Evolutionary conservation across 2,113 vertebrate species (phyloP).

Genomic region (Irena cyanogastra): DNA sequence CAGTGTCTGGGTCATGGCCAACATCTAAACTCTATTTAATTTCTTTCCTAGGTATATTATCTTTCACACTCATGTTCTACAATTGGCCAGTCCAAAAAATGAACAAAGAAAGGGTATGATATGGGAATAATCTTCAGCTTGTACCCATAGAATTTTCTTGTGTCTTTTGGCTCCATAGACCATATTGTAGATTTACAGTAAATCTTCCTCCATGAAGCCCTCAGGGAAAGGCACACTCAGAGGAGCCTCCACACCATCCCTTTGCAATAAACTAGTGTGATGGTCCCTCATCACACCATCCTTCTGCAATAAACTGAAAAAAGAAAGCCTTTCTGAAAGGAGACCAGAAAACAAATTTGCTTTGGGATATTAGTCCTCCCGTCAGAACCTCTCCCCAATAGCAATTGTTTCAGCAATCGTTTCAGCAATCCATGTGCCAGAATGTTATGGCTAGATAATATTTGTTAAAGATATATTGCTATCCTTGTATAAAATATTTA

Average conservation of each 20-base stretch:
- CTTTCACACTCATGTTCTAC: neutral
- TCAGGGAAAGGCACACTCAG: neutral
- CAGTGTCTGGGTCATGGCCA: neutral
- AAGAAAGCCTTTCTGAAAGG: neutral
- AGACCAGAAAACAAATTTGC: neutral
- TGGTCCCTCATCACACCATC: neutral
- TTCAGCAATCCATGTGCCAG: neutral
- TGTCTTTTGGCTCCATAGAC: neutral
- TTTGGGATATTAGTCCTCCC: neutral
- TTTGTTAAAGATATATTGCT: neutral
- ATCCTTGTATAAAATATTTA: neutral
- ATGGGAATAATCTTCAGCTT: neutral
- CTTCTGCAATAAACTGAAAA: neutral
- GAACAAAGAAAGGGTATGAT: neutral
- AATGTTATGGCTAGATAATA: conserved; percentile 1
- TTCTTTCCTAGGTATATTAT: neutral
- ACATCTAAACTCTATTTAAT: neutral
- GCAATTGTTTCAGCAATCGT: neutral
- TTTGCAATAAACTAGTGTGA: neutral
- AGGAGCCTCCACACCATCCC: neutral
- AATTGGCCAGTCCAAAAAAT: neutral
- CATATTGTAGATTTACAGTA: neutral
- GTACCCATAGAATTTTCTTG: neutral
- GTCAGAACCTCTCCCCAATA: neutral
- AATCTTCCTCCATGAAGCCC: neutral